phyloP scores from a whole-genome alignment of 2,797 vertebrate genomes.

The Phataginus tetradactyla region DNA sequence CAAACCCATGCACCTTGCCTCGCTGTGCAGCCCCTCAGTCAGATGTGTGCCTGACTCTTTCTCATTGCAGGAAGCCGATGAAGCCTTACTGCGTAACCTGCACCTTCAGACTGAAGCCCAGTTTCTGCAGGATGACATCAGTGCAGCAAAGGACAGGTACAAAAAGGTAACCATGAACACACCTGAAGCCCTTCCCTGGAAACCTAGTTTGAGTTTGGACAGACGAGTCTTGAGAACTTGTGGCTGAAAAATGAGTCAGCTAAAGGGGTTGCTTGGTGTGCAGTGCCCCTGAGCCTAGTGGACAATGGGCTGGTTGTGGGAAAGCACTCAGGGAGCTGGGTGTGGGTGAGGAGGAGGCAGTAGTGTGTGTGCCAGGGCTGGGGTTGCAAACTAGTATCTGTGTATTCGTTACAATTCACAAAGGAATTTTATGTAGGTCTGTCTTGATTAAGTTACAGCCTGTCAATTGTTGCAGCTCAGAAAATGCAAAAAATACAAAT shows the following conservation, averaged over 20 bases:
- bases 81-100: slow-evolving; percentile 92
- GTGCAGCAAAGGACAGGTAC: slow-evolving; percentile 94
- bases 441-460: neutral
- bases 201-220: neutral
- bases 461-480: neutral
- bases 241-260: neutral
- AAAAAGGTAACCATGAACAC: slow-evolving; percentile 90
- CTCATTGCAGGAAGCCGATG: slow-evolving; percentile 93
- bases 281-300: neutral
- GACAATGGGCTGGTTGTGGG: neutral
- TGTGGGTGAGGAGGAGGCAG: neutral
- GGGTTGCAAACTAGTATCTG: neutral
- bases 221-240: rapidly evolving
- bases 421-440: neutral
- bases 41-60: rapidly evolving
- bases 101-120: slow-evolving; percentile 95
- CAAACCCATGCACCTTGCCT: rapidly evolving
- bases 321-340: neutral
- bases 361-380: neutral
- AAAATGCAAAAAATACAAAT: neutral
- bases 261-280: neutral
- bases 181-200: neutral
- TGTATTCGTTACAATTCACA: neutral
- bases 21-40: too few relatives aligned
- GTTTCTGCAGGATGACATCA: slow-evolving; percentile 96